Evolutionary conservation across 2,888 invertebrate genomes (phyloP).

Genomic region (Chelonus formosanus): DNA sequence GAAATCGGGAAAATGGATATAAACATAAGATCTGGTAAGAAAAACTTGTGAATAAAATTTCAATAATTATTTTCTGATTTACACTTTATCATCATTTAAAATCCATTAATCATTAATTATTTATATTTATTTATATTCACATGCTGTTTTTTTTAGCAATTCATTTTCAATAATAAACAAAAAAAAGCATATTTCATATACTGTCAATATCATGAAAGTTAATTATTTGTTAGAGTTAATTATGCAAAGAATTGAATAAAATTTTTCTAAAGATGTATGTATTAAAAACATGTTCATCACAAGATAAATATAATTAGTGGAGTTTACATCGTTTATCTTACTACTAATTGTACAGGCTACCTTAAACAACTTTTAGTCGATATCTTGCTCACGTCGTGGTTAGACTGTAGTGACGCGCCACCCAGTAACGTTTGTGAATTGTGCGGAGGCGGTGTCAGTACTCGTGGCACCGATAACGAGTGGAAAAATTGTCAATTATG

Average conservation of each 20-base stretch:
- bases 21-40: slow-evolving; percentile 61
- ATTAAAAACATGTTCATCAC: too few relatives aligned
- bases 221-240: too few relatives aligned
- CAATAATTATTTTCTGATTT: too few relatives aligned
- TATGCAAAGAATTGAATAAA: too few relatives aligned
- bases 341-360: slow-evolving; percentile 27
- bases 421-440: slow-evolving; percentile 44
- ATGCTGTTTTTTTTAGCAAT: not conserved
- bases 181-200: not conserved
- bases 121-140: not conserved
- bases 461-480: not conserved
- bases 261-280: too few relatives aligned
- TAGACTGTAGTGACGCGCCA: slow-evolving; percentile 34
- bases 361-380: slow-evolving; percentile 54
- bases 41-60: not conserved
- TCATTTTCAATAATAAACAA: not conserved
- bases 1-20: slow-evolving; percentile 61
- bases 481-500: not conserved
- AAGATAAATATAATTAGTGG: not conserved
- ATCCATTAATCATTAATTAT: not conserved
- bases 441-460: slow-evolving; percentile 39
- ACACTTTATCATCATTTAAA: not conserved
- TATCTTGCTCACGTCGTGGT: slow-evolving; percentile 49
- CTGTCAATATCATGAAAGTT: too few relatives aligned
- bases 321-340: not conserved